phyloP scores from a whole-genome alignment of 2,888 invertebrate genomes.

The Torymus texanus region DNA sequence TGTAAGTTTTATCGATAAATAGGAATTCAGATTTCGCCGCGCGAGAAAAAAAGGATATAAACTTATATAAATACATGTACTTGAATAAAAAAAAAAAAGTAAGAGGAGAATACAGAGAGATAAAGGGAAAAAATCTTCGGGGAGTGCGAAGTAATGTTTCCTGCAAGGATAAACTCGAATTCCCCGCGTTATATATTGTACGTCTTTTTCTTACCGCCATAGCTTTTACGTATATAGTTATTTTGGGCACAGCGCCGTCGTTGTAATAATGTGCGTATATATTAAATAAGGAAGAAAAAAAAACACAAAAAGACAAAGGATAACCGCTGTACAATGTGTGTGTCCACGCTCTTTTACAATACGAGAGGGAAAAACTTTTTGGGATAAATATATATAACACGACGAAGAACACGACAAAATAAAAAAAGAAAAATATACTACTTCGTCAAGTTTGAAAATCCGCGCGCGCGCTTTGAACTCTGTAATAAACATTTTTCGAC shows the following conservation, averaged over 20 bases:
- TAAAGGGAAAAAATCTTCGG: constrained; percentile 1
- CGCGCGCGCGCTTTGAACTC: constrained; percentile 11
- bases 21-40: constrained; percentile 19
- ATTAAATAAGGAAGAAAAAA: too few relatives aligned
- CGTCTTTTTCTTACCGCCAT: constrained; percentile 51
- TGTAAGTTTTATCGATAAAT: constrained; percentile 26
- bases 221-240: constrained; percentile 47
- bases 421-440: too few relatives aligned
- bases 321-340: not conserved
- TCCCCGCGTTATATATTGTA: constrained; percentile 38
- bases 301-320: not conserved
- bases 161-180: constrained; percentile 49
- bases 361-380: not conserved
- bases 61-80: not conserved
- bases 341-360: constrained; percentile 28
- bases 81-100: too few relatives aligned
- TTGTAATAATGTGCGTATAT: constrained; percentile 25
- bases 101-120: too few relatives aligned
- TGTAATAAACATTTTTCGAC: constrained; percentile 20
- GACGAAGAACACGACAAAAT: not conserved
- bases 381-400: not conserved
- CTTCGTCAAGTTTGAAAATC: too few relatives aligned
- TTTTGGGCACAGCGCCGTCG: constrained; percentile 32
- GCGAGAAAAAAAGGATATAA: constrained; percentile 9
- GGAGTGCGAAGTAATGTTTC: constrained; percentile 40